A percentile compares a stretch with the other conserved stretches of the same genome.
These are phyloP conservation scores for Percopsis transmontana DNA, from an alignment of 2,113 vertebrate genomes.

Conservation along the genomic window DNA sequence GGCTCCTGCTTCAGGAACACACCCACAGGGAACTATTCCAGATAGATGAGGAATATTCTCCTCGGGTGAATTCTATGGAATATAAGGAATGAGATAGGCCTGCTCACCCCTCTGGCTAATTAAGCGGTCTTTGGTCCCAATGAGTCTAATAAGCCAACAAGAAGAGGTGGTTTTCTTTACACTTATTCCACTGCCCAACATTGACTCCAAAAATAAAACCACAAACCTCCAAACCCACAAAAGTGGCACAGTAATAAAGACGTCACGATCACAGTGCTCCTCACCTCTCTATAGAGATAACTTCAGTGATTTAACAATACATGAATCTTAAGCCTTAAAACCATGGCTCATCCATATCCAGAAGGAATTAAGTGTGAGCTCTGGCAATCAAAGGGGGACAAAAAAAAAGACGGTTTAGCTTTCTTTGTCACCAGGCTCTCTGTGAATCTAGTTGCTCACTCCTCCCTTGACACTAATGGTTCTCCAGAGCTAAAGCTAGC, in stretches of 20 bases:
- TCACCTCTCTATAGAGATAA: slow-evolving; percentile 41
- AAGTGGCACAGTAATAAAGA: slow-evolving; percentile 34
- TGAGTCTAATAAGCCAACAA: slow-evolving; percentile 51
- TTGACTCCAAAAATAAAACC: slow-evolving; percentile 37
- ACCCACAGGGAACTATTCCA: slow-evolving; percentile 66
- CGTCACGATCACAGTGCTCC: slow-evolving; percentile 14
- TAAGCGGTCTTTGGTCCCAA: slow-evolving; percentile 66
- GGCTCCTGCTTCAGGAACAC: slow-evolving; percentile 71
- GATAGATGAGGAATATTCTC: slow-evolving; percentile 78
- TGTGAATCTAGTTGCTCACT: slow-evolving; percentile 54
- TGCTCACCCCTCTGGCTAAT: slow-evolving; percentile 68
- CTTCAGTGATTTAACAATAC: slow-evolving; percentile 61
- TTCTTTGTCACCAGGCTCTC: slow-evolving; percentile 62
- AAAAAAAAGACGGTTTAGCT: slow-evolving; percentile 59
- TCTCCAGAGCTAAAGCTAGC: slow-evolving; percentile 58
- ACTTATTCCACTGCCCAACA: slow-evolving; percentile 36
- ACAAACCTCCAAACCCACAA: slow-evolving; percentile 44
- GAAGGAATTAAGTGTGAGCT: slow-evolving; percentile 69
- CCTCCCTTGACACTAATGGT: slow-evolving; percentile 65
- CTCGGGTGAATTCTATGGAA: slow-evolving; percentile 65
- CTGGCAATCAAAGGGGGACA: slow-evolving; percentile 61
- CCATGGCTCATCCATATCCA: slow-evolving; percentile 65
- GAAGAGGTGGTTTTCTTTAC: slow-evolving; percentile 33
- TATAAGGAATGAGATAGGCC: slow-evolving; percentile 72
- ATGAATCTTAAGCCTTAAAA: slow-evolving; percentile 69